A percentile compares a stretch with the other conserved stretches of the same genome.
Conservation (phyloP, 2,113 vertebrate species). For the Cebus imitator region DNA sequence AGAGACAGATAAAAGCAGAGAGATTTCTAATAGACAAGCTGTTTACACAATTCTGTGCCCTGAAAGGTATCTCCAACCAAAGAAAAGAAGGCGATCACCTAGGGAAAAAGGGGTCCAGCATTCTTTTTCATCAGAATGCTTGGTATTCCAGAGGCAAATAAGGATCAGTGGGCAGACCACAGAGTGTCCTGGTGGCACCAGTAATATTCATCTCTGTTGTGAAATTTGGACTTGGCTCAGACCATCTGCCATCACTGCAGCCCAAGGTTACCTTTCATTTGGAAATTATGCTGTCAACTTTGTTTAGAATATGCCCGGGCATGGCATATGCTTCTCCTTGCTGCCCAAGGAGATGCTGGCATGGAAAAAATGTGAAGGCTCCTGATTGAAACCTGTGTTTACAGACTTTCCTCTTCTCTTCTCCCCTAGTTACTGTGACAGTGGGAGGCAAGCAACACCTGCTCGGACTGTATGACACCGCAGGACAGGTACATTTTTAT, state of each 20-base stretch:
- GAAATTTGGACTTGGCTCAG: slow-evolving; percentile 36
- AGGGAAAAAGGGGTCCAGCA: background rate
- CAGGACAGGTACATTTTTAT: slow-evolving; percentile 89
- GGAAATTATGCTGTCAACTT: slow-evolving; percentile 7
- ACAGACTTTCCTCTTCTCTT: slow-evolving; percentile 66
- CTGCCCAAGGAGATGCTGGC: background rate
- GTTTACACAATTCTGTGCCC: background rate
- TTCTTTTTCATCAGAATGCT: background rate
- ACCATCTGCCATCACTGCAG: slow-evolving; percentile 29
- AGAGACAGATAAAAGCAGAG: background rate
- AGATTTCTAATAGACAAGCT: background rate
- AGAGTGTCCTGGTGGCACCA: background rate
- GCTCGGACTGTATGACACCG: slow-evolving; percentile 92
- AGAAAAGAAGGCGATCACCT: background rate
- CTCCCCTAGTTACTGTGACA: slow-evolving; percentile 89
- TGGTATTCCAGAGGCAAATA: background rate
- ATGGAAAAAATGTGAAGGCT: background rate
- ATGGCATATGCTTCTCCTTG: background rate
- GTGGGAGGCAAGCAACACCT: slow-evolving; percentile 92
- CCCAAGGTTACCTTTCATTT: slow-evolving; percentile 28
- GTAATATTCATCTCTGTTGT: background rate
- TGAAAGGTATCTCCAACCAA: background rate
- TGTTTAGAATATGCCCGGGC: background rate
- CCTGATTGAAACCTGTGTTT: background rate
- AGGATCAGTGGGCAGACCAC: background rate